These are phyloP conservation scores for Zaprionus obscuricornis DNA, from an alignment of 2,888 invertebrate genomes.

Conservation along the genomic window DNA sequence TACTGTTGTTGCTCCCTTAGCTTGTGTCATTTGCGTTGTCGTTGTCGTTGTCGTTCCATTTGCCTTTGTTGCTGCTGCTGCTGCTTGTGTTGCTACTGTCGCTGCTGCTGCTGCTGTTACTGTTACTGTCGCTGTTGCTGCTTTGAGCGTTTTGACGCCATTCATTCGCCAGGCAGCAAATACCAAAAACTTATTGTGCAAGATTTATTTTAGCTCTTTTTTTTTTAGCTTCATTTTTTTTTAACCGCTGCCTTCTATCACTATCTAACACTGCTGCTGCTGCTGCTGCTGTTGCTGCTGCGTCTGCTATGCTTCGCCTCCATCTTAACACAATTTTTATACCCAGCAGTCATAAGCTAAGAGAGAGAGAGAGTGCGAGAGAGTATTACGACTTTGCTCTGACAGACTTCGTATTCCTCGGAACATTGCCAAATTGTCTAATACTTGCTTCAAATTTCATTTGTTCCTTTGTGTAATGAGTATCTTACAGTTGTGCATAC, in stretches of 20 bases:
- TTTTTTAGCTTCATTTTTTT: too few relatives aligned
- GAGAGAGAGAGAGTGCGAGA: too few relatives aligned
- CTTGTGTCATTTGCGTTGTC: slow-evolving; percentile 59
- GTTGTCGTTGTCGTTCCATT: slow-evolving; percentile 33
- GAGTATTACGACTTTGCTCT: too few relatives aligned
- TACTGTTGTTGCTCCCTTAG: slow-evolving; percentile 16
- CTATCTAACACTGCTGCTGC: background rate
- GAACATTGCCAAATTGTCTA: too few relatives aligned
- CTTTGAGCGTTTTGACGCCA: slow-evolving; percentile 57
- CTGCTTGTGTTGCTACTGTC: slow-evolving; percentile 16
- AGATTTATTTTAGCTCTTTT: slow-evolving; percentile 61
- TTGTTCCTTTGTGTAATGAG: too few relatives aligned
- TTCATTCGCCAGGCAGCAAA: slow-evolving; percentile 37
- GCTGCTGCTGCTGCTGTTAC: slow-evolving; percentile 6
- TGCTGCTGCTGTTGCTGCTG: background rate
- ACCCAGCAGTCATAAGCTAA: too few relatives aligned
- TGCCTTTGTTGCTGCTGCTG: slow-evolving; percentile 19
- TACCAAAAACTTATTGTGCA: slow-evolving; percentile 72
- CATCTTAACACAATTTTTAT: too few relatives aligned
- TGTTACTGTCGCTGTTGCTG: slow-evolving; percentile 31
- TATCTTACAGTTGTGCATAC: too few relatives aligned
- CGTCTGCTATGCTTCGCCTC: slow-evolving; percentile 9
- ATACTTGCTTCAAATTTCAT: too few relatives aligned
- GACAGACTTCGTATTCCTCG: too few relatives aligned
- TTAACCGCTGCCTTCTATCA: background rate